Evolutionary conservation across 2,888 invertebrate species (phyloP).

Genomic region (Leptopilina syphax): DNA sequence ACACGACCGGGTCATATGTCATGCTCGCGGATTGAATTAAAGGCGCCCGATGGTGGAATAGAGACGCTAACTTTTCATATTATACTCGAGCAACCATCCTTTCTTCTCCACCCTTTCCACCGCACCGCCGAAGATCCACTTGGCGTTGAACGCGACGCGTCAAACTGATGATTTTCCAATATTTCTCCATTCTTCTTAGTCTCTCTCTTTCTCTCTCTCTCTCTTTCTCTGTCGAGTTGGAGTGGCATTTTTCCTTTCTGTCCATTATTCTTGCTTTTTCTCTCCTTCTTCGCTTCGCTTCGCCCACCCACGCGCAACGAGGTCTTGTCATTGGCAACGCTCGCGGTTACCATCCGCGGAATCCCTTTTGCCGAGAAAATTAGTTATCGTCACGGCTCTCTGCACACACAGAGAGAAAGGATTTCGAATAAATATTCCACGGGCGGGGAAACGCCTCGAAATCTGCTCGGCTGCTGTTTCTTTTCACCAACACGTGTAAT

Average conservation of each 20-base stretch:
- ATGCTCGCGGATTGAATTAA: constrained; percentile 61
- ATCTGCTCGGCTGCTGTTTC: background rate
- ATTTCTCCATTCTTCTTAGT: constrained; percentile 50
- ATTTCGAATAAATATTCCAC: constrained; percentile 24
- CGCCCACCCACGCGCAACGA: constrained; percentile 26
- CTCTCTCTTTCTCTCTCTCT: background rate
- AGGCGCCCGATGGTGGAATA: constrained; percentile 54
- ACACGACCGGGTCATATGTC: constrained; percentile 59
- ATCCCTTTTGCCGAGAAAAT: constrained; percentile 38
- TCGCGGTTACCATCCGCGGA: constrained; percentile 24
- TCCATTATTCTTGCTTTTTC: constrained; percentile 42
- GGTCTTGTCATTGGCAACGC: constrained; percentile 35
- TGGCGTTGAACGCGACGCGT: constrained; percentile 51
- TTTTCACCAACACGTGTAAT: constrained; percentile 11
- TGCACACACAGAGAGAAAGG: constrained; percentile 27
- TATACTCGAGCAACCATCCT: constrained; percentile 49
- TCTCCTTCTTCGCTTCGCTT: constrained; percentile 26
- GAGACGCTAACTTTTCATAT: constrained; percentile 61
- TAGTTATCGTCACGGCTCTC: constrained; percentile 47
- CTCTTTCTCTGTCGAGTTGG: background rate
- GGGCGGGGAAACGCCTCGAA: constrained; percentile 35
- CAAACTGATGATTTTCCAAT: constrained; percentile 61
- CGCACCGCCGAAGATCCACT: background rate
- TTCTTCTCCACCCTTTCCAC: constrained; percentile 36
- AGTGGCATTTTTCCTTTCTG: constrained; percentile 1